Evolutionary conservation across 2,888 invertebrate genomes (phyloP).

Genomic region (Coleophora deauratella): DNA sequence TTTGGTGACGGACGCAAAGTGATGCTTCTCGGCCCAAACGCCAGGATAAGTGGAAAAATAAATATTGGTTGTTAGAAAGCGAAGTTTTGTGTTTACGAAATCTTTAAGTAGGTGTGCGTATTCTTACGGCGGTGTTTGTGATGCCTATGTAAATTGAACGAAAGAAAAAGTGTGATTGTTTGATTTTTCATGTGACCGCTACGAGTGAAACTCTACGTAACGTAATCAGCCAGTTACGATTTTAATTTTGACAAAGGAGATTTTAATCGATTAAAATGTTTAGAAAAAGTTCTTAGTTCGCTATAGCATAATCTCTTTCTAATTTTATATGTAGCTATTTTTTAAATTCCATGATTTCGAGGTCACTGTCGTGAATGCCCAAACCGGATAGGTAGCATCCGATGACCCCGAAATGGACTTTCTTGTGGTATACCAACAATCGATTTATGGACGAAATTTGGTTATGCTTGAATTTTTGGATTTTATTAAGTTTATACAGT

Average conservation of each 20-base stretch:
- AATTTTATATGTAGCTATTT: slow-evolving; percentile 62
- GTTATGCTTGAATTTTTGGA: no score
- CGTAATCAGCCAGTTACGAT: background rate
- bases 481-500: no score
- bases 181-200: slow-evolving; percentile 53
- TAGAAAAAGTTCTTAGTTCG: slow-evolving; percentile 38
- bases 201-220: slow-evolving; percentile 29
- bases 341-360: slow-evolving; percentile 45
- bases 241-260: no score
- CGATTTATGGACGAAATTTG: no score
- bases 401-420: slow-evolving; percentile 37
- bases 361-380: slow-evolving; percentile 35
- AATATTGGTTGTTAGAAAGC: slow-evolving; percentile 72
- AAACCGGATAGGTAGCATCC: slow-evolving; percentile 50
- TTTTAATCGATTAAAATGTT: no score
- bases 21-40: slow-evolving; percentile 37
- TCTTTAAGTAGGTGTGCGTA: slow-evolving; percentile 30
- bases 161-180: slow-evolving; percentile 72
- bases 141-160: slow-evolving; percentile 60
- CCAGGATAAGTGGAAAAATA: slow-evolving; percentile 70
- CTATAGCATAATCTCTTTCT: slow-evolving; percentile 48
- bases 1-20: slow-evolving; percentile 56
- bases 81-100: slow-evolving; percentile 59
- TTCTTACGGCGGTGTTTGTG: slow-evolving; percentile 44
- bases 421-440: slow-evolving; percentile 27